Base-by-base conservation (phyloP, 2,888 invertebrate genomes). In the Hedychridium roseum region DNA sequence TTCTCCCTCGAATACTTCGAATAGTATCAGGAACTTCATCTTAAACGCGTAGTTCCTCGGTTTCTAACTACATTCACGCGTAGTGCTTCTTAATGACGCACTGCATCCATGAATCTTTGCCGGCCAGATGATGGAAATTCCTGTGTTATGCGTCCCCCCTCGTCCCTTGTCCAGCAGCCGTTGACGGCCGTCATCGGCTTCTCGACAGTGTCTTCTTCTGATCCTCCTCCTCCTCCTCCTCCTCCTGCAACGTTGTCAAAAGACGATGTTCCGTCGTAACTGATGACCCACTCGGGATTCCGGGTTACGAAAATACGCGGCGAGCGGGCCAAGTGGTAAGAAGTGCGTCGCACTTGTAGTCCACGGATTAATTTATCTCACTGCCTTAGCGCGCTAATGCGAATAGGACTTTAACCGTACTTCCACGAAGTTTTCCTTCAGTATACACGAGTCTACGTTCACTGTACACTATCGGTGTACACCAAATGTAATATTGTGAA, bases 51-150 rank as follows among this genome's bases (percentile, higher is more conserved):
- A n/a, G n/a, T n/a, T n/a, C n/a, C n/a, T n/a, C n/a, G n/a, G n/a
- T n/a, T n/a, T n/a, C n/a, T n/a, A n/a, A n/a, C n/a, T n/a, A n/a
- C n/a, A n/a, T n/a, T n/a, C n/a, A n/a, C n/a, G n/a, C n/a, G n/a
- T n/a, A n/a, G n/a, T n/a, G n/a, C n/a, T n/a, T n/a, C n/a, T n/a
- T n/a, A n/a, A n/a, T n/a, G n/a, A n/a, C n/a, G n/a, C n/a, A n/a
- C n/a, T n/a, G n/a, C n/a, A n/a, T n/a, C n/a, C n/a, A n/a, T n/a
- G n/a, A n/a, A n/a, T n/a, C n/a, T n/a, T 70, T 68, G 67, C 64
- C 52, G 54, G 59, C 66, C 65, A 66, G 63, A 68, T 68, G 69
- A 68, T 64, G 63, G 57, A 41, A 39, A 57, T 60, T 58, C 50
- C 49, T 54, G 61, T 57, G 54, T 64, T 58, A n/a, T n/a, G n/a